A percentile compares a stretch with the other conserved stretches of the same genome.
Conservation (phyloP, 2,113 vertebrate genomes). For the Chaetops frenatus region DNA sequence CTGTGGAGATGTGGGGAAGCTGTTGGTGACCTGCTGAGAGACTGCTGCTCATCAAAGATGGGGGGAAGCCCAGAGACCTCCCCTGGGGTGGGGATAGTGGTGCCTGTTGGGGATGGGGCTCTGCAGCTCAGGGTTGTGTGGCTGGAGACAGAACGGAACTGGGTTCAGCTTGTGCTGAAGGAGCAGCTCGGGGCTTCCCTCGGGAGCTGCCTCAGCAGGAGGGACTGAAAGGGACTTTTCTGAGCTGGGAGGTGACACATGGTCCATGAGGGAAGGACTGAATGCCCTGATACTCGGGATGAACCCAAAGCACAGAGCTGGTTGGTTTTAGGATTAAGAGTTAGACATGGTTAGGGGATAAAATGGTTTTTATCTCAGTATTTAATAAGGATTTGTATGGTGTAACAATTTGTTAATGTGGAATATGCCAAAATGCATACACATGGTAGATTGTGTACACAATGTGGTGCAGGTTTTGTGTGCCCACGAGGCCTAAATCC, state of each 20-base stretch:
- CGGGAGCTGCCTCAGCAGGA: background rate
- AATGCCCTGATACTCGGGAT: background rate
- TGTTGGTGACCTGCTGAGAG: background rate
- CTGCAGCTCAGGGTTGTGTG: background rate
- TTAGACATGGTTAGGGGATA: too few species aligned
- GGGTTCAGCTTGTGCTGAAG: background rate
- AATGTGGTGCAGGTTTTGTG: background rate
- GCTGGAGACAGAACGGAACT: background rate
- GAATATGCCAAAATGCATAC: too few species aligned
- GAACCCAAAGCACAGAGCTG: background rate
- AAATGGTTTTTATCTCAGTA: too few species aligned
- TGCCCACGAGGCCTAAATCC: background rate
- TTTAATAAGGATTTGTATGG: too few species aligned
- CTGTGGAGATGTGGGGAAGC: too few species aligned
- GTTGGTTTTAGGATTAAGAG: too few species aligned
- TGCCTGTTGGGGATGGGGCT: background rate
- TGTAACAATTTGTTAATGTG: too few species aligned
- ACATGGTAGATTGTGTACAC: too few species aligned
- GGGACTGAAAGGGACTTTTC: background rate
- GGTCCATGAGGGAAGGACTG: background rate
- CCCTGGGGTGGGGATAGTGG: background rate
- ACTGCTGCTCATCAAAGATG: background rate
- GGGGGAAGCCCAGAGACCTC: background rate
- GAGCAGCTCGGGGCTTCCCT: background rate
- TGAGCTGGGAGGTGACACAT: background rate